Conservation (phyloP, 2,113 vertebrate genomes). For the Psilopsiagon aurifrons region DNA sequence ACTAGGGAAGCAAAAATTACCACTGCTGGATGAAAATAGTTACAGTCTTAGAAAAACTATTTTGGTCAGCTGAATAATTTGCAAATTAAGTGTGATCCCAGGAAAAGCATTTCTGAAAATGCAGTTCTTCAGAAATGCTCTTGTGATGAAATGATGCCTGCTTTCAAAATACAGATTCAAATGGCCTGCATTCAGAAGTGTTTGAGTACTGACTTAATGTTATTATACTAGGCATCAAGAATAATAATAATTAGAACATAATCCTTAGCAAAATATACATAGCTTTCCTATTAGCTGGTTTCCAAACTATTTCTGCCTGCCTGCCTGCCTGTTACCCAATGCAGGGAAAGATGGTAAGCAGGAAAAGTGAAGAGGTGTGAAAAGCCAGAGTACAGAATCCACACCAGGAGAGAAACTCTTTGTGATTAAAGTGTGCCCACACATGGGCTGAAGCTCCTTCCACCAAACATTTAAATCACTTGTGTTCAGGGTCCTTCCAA, state of each 20-base stretch:
- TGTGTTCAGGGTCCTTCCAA: neutral
- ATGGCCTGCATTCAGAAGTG: neutral
- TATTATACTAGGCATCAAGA: neutral
- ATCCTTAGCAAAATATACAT: neutral
- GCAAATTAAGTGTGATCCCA: neutral
- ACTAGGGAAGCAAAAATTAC: neutral
- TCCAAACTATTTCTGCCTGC: neutral
- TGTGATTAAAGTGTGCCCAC: neutral
- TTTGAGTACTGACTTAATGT: neutral
- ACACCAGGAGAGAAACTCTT: neutral
- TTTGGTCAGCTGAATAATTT: constrained; percentile 13
- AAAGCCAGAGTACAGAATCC: neutral
- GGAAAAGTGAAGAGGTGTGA: neutral
- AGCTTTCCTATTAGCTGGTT: neutral
- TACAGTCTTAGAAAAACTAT: neutral
- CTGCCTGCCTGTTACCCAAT: neutral
- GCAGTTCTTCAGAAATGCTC: neutral
- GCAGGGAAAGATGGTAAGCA: neutral
- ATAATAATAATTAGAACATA: neutral
- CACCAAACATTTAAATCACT: neutral
- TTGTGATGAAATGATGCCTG: neutral
- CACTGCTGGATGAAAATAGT: neutral
- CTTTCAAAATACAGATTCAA: neutral
- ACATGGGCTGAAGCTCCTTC: neutral
- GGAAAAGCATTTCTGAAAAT: neutral